phyloP scores from a whole-genome alignment of 2,797 vertebrate genomes.

The Coccyzus lansbergi region DNA sequence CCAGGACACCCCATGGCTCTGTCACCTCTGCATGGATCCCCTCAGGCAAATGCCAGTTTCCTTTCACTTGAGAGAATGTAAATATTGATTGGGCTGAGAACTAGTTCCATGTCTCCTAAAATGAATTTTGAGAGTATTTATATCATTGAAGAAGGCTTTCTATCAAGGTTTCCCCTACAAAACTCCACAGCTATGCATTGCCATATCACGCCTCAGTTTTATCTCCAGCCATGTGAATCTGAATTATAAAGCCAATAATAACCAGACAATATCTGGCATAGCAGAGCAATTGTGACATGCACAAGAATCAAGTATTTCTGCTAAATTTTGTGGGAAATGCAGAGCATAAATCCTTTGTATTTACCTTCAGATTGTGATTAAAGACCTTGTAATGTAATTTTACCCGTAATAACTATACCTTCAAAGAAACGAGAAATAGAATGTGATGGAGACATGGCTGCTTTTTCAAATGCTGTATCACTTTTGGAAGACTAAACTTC shows the following conservation, averaged over 20 bases:
- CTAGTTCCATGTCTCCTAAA: background rate
- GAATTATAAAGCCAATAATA: background rate
- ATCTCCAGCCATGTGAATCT: background rate
- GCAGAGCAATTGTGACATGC: background rate
- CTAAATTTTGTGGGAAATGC: background rate
- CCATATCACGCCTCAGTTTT: background rate
- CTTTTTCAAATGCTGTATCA: slow-evolving; percentile 27
- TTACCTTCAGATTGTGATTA: slow-evolving; percentile 12
- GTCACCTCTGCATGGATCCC: background rate
- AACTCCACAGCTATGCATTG: background rate
- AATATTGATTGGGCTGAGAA: background rate
- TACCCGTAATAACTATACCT: background rate
- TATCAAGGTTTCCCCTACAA: background rate
- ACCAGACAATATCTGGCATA: background rate
- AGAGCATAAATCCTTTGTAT: background rate
- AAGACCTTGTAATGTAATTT: background rate
- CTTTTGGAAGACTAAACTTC: slow-evolving; percentile 43
- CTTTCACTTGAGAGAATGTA: background rate
- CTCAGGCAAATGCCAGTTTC: background rate
- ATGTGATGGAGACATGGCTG: background rate
- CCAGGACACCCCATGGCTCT: background rate
- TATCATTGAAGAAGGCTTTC: background rate
- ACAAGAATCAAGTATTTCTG: background rate
- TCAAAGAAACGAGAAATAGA: background rate
- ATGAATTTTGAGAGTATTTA: background rate